Conservation (phyloP, 2,797 vertebrate genomes). For the Ptychobarbus kaznakovi region DNA sequence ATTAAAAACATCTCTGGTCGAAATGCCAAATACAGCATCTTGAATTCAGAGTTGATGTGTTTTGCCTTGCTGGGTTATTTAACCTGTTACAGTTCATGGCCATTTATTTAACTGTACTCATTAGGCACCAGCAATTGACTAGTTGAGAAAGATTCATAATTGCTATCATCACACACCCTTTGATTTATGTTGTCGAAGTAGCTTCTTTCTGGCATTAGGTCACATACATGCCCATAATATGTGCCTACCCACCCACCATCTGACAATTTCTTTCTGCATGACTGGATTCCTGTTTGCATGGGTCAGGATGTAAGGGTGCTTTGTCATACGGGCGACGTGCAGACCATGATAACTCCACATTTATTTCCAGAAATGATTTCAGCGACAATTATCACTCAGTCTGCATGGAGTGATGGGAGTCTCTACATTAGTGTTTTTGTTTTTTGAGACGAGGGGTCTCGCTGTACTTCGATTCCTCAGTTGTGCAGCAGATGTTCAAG, state of each 20-base stretch:
- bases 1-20: background rate
- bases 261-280: conserved; percentile 54
- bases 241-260: conserved; percentile 39
- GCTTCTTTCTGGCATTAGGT: background rate
- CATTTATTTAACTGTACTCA: conserved; percentile 1
- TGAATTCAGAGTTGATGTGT: conserved; percentile 39
- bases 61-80: conserved; percentile 2
- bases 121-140: conserved; percentile 40
- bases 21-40: conserved; percentile 64
- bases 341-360: background rate
- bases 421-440: background rate
- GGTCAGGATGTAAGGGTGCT: conserved; percentile 52
- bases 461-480: conserved; percentile 50
- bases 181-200: background rate
- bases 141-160: conserved; percentile 16
- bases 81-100: background rate
- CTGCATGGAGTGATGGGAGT: background rate
- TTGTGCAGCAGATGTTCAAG: conserved; percentile 64
- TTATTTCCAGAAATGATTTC: conserved; percentile 1
- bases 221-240: conserved; percentile 42
- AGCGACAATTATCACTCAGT: background rate
- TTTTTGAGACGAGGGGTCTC: conserved; percentile 19
- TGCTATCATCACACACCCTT: background rate
- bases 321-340: conserved; percentile 7
- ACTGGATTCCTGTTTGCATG: conserved; percentile 63